phyloP scores from a whole-genome alignment of 1,140 invertebrate species.

The Leucophenga varia region DNA sequence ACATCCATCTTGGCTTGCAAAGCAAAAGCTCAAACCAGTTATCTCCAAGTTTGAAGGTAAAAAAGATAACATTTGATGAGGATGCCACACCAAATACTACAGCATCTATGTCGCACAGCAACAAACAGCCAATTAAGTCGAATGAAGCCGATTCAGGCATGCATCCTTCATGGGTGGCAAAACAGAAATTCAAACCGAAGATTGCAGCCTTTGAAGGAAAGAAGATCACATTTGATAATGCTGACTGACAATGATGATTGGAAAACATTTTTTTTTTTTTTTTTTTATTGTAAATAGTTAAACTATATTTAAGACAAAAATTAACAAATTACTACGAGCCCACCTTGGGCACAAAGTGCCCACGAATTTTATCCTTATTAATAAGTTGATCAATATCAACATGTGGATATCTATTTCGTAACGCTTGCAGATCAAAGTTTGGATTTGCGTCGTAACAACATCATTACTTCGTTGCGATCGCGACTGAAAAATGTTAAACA shows the following conservation, averaged over 20 bases:
- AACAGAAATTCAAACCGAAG: slow-evolving; percentile 54
- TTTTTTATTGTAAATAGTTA: slow-evolving; percentile 19
- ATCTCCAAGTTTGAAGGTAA: slow-evolving; percentile 35
- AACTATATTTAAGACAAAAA: slow-evolving; percentile 13
- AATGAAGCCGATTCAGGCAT: slow-evolving; percentile 27
- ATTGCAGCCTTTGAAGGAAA: slow-evolving; percentile 48
- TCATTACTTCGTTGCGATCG: slow-evolving; percentile 66
- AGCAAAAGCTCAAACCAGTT: slow-evolving; percentile 48
- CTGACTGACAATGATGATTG: slow-evolving; percentile 34
- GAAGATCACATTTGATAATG: slow-evolving; percentile 52
- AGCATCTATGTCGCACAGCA: not conserved
- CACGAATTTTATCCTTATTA: slow-evolving; percentile 60
- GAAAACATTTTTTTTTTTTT: too few species aligned
- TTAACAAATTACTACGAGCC: slow-evolving; percentile 14
- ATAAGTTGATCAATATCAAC: slow-evolving; percentile 72
- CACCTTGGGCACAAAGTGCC: slow-evolving; percentile 62
- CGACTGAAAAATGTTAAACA: slow-evolving; percentile 59
- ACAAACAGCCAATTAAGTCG: not conserved
- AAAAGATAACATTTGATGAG: slow-evolving; percentile 50
- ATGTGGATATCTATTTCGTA: slow-evolving; percentile 75
- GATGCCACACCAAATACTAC: slow-evolving; percentile 12
- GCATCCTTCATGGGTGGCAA: slow-evolving; percentile 66
- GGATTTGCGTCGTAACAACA: slow-evolving; percentile 74
- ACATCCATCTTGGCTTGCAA: slow-evolving; percentile 64
- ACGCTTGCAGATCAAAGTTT: slow-evolving; percentile 69